Base-by-base conservation (phyloP, 2,888 invertebrate species). In the Megamerina dolium region DNA sequence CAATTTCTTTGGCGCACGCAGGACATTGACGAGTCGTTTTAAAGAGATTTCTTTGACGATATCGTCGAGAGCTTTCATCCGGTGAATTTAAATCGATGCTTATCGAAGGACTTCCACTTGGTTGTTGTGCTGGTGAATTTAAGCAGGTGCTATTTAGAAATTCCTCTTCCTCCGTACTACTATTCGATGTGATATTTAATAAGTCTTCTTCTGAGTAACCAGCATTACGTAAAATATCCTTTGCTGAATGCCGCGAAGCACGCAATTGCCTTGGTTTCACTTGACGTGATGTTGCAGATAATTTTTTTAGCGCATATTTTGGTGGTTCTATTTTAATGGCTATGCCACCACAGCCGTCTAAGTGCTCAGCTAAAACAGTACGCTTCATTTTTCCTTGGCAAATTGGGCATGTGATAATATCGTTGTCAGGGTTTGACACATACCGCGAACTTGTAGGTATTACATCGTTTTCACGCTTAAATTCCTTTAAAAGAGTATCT, bases 331-430 rank as follows among this genome's bases (percentile, higher is more conserved):
- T 52, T 37, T 57, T 59, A 3, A 57, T 46, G 2, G 57, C 50
- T 18, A 71, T 64, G 12, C 65, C 64, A 10, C 55, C 60, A 49
- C 72, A 72, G 9, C 72, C 72, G 13, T 72, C 63, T 20, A 72
- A 51, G 43, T 72, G 72, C 9, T 66, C 63, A 0, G 54, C 44
- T 19, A 70, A 57, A 10, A 59, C 48, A 3, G 54, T 50, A 5
- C 72, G 66, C 19, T 55, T 59, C 54, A 72, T 55, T 33, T 63
- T 65, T 12, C 59, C 62, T 26, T 67, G 59, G 41, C 72, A 72
- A 14, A 72, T 62, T 1, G 72, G 70, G 41, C 72, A 72, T 0
- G 52, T 56, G 12, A 68, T 61, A 4, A 72, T 71, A 34, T 71
- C 72, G 31, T 63, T 60, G 12, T 50, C 41, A 1, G 56, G 53